Base-by-base conservation (phyloP, 2,113 vertebrate species). In the Lepus americanus region DNA sequence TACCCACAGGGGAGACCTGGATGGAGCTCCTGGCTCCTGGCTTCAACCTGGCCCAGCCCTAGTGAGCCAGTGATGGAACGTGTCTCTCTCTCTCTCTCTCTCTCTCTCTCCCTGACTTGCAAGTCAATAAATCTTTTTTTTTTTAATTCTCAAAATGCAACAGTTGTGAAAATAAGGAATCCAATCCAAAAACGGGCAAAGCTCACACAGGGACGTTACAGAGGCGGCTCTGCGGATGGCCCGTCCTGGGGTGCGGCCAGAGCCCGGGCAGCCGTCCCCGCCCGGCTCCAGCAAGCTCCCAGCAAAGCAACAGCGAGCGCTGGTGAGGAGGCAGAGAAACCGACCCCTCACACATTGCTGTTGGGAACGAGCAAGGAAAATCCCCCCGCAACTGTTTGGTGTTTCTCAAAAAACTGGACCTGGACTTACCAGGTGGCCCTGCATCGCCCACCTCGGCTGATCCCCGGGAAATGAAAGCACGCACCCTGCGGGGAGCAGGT, bases 161-260 rank as follows among this genome's bases (percentile, higher is more conserved):
- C 4, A 70, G 29, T 29, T 53, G 80, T 25, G 90, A 82, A 8
- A 29, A 44, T 16, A 59, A 59, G 33, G 9, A 74, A 53, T 29
- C 33, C 31, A 81, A 29, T 36, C 29, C 85, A 72, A 61, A 90
- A 86, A 89, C 72, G 5, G 22, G 3, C 22, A 53, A 59, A 85
- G 73, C 27, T 0, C 6, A 11, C 0, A 7, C 69, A 87, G 70
- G 70, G 53, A 33, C 27, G 23, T 20, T 76, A 66, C 17, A 11
- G 27, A 67, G 69, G 72, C 33, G 55, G 49, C 29, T 49, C 31
- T 0, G 25, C 0, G 0, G 39, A 16, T 9, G 51, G 14, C 11
- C 44, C 44, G 44, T 6, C 44, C 44, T 7, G 44, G 44, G 6
- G 44, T 44, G 44, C 44, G 7, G 44, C 44, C 44, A 44, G 44